phyloP scores from a whole-genome alignment of 2,888 invertebrate species.

The Amblyjoppa fuscipennis region DNA sequence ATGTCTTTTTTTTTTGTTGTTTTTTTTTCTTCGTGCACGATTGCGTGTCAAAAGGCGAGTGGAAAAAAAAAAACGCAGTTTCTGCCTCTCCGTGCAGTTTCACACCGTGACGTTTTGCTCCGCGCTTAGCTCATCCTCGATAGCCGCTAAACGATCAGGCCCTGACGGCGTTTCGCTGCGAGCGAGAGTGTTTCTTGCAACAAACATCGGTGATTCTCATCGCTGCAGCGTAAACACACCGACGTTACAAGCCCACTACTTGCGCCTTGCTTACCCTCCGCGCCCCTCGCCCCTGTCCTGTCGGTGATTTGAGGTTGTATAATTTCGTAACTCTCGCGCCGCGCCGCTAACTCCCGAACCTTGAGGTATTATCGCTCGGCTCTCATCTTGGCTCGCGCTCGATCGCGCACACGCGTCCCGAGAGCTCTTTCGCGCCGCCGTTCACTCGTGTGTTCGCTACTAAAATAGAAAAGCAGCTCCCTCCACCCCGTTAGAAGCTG shows the following conservation, averaged over 20 bases:
- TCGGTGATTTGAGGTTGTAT: conserved; percentile 28
- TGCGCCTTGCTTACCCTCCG: not conserved
- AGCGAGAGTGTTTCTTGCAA: not conserved
- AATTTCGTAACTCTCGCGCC: conserved; percentile 72
- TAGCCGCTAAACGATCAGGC: conserved; percentile 33
- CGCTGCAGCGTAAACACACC: not conserved
- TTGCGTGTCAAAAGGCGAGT: not conserved
- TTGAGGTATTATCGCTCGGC: conserved; percentile 76
- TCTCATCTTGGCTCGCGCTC: conserved; percentile 75
- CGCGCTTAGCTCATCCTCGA: not conserved
- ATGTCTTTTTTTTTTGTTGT: conserved; percentile 37
- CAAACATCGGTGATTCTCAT: not conserved
- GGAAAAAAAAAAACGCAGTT: not conserved
- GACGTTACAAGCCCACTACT: conserved; percentile 5
- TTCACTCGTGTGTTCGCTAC: conserved; percentile 8
- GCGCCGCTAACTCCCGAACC: conserved; percentile 74
- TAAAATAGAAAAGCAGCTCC: conserved; percentile 27
- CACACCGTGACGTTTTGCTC: not conserved
- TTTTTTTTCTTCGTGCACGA: not conserved
- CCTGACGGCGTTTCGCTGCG: not conserved
- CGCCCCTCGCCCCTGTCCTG: not conserved
- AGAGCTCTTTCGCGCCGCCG: conserved; percentile 9
- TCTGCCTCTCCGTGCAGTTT: conserved; percentile 6
- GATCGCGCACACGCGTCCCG: conserved; percentile 46
- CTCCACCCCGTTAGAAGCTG: conserved; percentile 10